A percentile compares a stretch with the other conserved stretches of the same genome.
These are phyloP conservation scores for Coendou prehensilis DNA, from an alignment of 2,797 vertebrate species.

Conservation along the genomic window DNA sequence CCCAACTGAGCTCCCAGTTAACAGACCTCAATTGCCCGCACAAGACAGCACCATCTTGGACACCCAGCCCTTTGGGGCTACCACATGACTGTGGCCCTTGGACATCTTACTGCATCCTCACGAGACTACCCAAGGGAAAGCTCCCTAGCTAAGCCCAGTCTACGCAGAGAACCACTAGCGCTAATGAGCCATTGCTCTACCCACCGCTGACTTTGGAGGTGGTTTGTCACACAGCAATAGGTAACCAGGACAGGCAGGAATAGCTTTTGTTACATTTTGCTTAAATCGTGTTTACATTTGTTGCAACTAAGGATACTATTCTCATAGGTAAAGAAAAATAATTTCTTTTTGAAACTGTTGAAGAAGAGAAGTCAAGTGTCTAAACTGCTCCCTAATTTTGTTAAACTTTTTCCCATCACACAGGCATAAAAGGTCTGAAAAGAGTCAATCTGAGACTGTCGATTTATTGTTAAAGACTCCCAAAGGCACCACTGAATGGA, in stretches of 20 bases:
- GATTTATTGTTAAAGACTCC: neutral
- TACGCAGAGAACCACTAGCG: neutral
- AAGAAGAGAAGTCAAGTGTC: neutral
- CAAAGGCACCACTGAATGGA: rapidly evolving
- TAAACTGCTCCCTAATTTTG: neutral
- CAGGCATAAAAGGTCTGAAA: neutral
- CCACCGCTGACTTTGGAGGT: neutral
- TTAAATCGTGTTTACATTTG: neutral
- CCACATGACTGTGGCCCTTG: rapidly evolving
- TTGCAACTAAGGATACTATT: neutral
- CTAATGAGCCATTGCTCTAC: neutral
- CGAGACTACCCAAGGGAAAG: neutral
- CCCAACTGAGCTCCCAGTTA: neutral
- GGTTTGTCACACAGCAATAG: neutral
- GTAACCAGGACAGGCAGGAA: no score
- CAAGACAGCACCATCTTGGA: rapidly evolving
- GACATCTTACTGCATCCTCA: neutral
- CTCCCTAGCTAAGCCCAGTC: neutral
- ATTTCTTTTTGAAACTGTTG: neutral
- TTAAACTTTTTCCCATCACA: neutral
- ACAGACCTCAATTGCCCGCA: rapidly evolving
- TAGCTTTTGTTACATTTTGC: neutral
- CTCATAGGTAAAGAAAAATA: neutral
- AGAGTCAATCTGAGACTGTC: neutral
- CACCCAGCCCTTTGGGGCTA: rapidly evolving